Percentiles rank a stretch among this genome's conserved stretches.
These are phyloP conservation scores for Prunella fulvescens DNA, from an alignment of 2,113 vertebrate species.

Conservation along the genomic window DNA sequence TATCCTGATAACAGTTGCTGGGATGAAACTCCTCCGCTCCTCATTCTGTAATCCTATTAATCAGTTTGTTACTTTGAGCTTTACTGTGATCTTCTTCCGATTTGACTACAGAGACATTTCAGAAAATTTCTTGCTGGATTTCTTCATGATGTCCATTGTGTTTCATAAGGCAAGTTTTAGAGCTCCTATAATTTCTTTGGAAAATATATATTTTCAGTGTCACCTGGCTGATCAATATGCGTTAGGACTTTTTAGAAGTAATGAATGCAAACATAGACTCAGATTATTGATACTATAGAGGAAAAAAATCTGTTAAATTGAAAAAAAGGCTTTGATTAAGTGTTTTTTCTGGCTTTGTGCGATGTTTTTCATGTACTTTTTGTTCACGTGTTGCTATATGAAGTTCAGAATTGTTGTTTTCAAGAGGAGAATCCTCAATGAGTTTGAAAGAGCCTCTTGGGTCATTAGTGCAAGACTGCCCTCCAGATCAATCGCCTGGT, in stretches of 20 bases:
- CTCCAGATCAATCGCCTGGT: constrained; percentile 1
- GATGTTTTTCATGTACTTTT: neutral
- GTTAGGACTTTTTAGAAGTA: neutral
- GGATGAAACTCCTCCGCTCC: constrained; percentile 92
- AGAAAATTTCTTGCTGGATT: constrained; percentile 94
- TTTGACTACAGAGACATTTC: constrained; percentile 92
- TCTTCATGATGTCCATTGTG: constrained; percentile 94
- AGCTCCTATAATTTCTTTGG: neutral
- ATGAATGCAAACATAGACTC: neutral
- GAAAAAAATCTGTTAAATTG: neutral
- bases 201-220: neutral
- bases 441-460: constrained; percentile 26
- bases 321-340: neutral
- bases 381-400: neutral
- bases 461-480: constrained; percentile 22
- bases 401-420: neutral
- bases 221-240: neutral
- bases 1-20: constrained; percentile 88
- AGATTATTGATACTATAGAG: neutral
- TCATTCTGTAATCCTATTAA: constrained; percentile 93
- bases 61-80: constrained; percentile 90
- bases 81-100: constrained; percentile 91
- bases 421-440: neutral
- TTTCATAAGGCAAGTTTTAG: constrained; percentile 87
- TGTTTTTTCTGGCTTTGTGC: neutral